Evolutionary conservation across 2,888 invertebrate genomes (phyloP).

Genomic region (Patella ulyssiponensis): DNA sequence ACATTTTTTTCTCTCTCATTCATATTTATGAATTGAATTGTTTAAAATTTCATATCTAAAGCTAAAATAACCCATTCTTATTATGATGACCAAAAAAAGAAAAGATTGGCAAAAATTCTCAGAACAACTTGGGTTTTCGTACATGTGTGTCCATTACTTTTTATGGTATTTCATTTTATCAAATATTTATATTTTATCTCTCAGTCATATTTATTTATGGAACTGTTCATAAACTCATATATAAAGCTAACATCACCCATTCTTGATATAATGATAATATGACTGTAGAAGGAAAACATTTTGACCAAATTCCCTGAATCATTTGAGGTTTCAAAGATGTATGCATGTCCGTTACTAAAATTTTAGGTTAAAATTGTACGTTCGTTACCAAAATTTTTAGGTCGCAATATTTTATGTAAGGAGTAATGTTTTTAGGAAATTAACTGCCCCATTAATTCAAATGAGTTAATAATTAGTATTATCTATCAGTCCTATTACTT

Average conservation of each 20-base stretch:
- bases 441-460: no score
- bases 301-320: no score
- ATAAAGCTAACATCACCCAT: no score
- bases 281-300: no score
- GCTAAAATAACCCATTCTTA: not conserved
- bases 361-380: not conserved
- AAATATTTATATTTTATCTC: no score
- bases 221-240: no score
- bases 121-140: conserved; percentile 7
- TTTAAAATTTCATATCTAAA: conserved; percentile 3
- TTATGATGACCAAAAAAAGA: not conserved
- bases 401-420: not conserved
- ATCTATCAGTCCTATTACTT: no score
- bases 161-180: not conserved
- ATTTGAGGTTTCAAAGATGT: no score
- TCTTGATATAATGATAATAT: no score
- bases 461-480: not conserved
- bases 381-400: conserved; percentile 2
- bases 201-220: no score
- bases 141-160: not conserved
- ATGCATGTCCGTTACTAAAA: no score
- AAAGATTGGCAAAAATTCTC: not conserved
- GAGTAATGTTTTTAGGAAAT: no score
- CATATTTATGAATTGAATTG: not conserved
- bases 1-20: not conserved